phyloP scores from a whole-genome alignment of 2,797 vertebrate species.

The Avahi laniger region DNA sequence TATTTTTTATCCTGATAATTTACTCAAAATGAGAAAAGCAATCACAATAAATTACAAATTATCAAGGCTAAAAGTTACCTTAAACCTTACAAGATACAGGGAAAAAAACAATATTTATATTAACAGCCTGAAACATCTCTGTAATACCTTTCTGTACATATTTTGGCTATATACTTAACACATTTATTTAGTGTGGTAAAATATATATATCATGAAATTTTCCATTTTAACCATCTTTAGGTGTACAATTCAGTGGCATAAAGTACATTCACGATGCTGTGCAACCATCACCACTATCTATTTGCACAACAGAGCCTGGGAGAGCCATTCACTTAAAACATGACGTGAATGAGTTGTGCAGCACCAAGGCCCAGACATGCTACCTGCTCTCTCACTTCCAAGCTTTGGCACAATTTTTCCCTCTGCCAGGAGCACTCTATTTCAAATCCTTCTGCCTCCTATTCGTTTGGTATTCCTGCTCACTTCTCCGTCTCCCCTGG shows the following conservation, averaged over 20 bases:
- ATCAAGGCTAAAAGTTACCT: neutral
- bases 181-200: neutral
- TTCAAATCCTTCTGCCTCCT: neutral
- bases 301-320: neutral
- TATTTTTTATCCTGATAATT: neutral
- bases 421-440: neutral
- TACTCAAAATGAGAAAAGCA: neutral
- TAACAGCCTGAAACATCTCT: neutral
- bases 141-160: neutral
- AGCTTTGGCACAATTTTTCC: neutral
- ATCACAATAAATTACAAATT: neutral
- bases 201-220: neutral
- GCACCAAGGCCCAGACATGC: neutral
- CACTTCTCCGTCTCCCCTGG: neutral
- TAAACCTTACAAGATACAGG: neutral
- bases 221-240: neutral
- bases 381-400: neutral
- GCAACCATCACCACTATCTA: neutral
- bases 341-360: accelerated
- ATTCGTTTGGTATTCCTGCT: neutral
- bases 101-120: neutral
- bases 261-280: neutral
- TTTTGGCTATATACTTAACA: neutral
- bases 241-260: neutral
- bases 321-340: neutral